Percentiles rank a stretch among this genome's conserved stretches.
Conservation (phyloP, 2,888 invertebrate species). For the Opisthograptis luteolata region DNA sequence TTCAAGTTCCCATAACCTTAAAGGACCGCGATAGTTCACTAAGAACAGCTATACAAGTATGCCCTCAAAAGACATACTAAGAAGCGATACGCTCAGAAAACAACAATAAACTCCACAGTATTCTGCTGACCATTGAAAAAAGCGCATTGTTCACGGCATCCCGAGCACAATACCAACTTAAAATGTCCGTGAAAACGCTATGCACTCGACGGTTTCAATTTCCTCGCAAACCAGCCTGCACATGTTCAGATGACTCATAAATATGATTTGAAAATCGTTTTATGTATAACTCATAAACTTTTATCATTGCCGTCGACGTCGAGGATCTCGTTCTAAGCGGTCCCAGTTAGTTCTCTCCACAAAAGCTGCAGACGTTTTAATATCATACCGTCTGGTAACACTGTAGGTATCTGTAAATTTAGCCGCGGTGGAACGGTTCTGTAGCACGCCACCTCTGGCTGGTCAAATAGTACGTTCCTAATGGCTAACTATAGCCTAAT, state of each 20-base stretch:
- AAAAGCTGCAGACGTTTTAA: slow-evolving; percentile 81
- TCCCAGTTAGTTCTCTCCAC: slow-evolving; percentile 75
- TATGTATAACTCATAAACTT: slow-evolving; percentile 83
- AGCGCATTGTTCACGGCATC: slow-evolving; percentile 65
- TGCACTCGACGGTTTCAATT: slow-evolving; percentile 81
- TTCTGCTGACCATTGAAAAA: slow-evolving; percentile 73
- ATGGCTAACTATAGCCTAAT: slow-evolving; percentile 81
- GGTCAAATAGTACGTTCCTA: slow-evolving; percentile 80
- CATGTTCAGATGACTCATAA: slow-evolving; percentile 79
- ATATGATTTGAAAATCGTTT: slow-evolving; percentile 84
- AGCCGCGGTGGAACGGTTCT: slow-evolving; percentile 66
- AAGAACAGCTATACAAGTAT: slow-evolving; percentile 55
- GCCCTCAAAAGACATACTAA: slow-evolving; percentile 63
- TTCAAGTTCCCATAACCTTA: slow-evolving; percentile 8
- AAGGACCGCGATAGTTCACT: slow-evolving; percentile 45
- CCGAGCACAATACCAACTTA: slow-evolving; percentile 78
- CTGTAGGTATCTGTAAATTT: slow-evolving; percentile 77
- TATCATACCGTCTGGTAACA: slow-evolving; percentile 70
- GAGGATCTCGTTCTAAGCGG: slow-evolving; percentile 67
- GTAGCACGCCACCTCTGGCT: slow-evolving; percentile 76
- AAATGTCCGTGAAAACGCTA: slow-evolving; percentile 81
- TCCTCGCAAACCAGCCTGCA: slow-evolving; percentile 77
- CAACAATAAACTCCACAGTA: slow-evolving; percentile 71
- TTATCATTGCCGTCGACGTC: slow-evolving; percentile 69
- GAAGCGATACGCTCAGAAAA: slow-evolving; percentile 54